These are phyloP conservation scores for Spodoptera frugiperda DNA, from an alignment of 1,140 invertebrate genomes.

Conservation along the genomic window DNA sequence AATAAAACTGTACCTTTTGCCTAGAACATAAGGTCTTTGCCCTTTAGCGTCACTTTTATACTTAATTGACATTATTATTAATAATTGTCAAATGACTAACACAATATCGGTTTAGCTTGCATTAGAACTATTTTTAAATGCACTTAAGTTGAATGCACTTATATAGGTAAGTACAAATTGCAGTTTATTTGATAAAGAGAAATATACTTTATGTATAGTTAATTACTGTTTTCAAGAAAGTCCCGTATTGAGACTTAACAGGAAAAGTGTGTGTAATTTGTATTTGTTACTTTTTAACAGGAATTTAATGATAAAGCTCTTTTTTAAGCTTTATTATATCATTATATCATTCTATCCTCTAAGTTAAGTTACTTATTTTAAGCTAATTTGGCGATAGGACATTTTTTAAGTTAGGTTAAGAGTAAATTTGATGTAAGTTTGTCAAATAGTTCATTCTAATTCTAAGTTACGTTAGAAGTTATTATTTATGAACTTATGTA, in stretches of 20 bases:
- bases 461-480: no score
- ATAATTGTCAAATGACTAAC: conserved; percentile 25
- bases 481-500: no score
- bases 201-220: not conserved
- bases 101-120: not conserved
- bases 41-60: not conserved
- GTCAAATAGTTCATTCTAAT: no score
- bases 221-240: not conserved
- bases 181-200: conserved; percentile 13
- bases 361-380: no score
- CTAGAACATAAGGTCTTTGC: not conserved
- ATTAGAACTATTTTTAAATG: conserved; percentile 33
- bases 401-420: no score
- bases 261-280: not conserved
- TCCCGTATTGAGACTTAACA: not conserved
- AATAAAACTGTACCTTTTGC: not conserved
- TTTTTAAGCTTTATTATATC: no score
- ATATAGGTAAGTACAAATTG: conserved; percentile 5
- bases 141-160: conserved; percentile 32
- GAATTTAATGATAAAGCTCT: no score
- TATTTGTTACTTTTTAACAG: no score
- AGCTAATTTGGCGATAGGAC: no score
- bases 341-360: no score
- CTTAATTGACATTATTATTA: no score
- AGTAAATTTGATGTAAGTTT: no score